A percentile compares a stretch with the other conserved stretches of the same genome.
Conservation (phyloP, 2,888 invertebrate species). For the Dryobota labecula region DNA sequence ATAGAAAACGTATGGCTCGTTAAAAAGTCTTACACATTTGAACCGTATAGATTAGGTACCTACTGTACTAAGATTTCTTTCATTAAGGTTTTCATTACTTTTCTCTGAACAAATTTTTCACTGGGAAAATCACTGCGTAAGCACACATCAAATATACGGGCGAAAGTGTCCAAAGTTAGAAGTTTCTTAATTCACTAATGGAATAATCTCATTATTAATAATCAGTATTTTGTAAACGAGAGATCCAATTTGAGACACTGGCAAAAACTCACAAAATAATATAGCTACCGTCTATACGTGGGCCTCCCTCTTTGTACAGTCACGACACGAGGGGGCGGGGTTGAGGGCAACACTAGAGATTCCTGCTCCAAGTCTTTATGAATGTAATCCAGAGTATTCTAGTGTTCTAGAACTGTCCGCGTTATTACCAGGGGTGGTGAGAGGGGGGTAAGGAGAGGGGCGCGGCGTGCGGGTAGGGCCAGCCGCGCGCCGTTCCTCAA, state of each 20-base stretch:
- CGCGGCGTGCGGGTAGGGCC: conserved; percentile 90
- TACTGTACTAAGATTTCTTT: conserved; percentile 42
- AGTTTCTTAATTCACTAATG: conserved; percentile 88
- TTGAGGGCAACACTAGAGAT: conserved; percentile 58
- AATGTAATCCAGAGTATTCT: conserved; percentile 53
- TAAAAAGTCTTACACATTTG: conserved; percentile 20
- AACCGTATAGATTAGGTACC: conserved; percentile 17
- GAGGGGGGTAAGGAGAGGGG: conserved; percentile 82
- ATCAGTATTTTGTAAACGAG: conserved; percentile 81
- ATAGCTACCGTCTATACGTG: conserved; percentile 58
- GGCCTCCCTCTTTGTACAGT: conserved; percentile 39
- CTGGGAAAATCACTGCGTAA: conserved; percentile 51
- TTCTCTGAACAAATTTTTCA: conserved; percentile 36
- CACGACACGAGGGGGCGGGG: conserved; percentile 28
- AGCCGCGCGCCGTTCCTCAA: conserved; percentile 93
- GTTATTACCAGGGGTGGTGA: conserved; percentile 85
- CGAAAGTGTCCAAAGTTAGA: conserved; percentile 60
- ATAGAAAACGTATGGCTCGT: conserved; percentile 11
- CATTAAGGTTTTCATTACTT: conserved; percentile 15
- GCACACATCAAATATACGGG: conserved; percentile 59
- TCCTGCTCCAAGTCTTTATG: conserved; percentile 62
- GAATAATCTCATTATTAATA: conserved; percentile 88
- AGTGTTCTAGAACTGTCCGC: conserved; percentile 55
- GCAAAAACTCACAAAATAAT: conserved; percentile 69
- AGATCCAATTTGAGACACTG: conserved; percentile 85